Conservation (phyloP, 2,888 invertebrate genomes). For the Chaitophorus viminalis region DNA sequence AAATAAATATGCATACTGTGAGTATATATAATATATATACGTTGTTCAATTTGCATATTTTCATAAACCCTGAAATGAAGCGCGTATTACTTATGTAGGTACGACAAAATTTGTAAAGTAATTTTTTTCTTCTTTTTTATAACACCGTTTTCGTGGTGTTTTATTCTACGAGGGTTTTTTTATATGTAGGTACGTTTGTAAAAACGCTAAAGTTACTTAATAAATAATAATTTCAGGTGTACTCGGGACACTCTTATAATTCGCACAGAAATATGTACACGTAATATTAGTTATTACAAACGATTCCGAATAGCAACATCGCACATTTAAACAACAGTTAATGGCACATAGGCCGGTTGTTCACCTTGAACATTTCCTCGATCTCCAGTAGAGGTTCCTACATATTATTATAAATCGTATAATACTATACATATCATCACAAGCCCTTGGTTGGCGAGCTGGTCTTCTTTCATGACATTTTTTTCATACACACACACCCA, state of each 20-base stretch:
- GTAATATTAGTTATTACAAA: not conserved
- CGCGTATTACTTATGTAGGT: too few species aligned
- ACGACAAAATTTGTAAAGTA: too few species aligned
- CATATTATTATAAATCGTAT: too few species aligned
- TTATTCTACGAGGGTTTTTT: not conserved
- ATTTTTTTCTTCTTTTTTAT: too few species aligned
- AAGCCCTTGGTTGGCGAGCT: not conserved
- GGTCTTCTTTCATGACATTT: not conserved
- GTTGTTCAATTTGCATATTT: not conserved
- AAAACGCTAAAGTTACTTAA: not conserved
- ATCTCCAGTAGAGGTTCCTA: not conserved
- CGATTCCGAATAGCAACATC: not conserved
- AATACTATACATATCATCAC: too few species aligned
- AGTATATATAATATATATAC: too few species aligned
- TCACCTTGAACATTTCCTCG: not conserved
- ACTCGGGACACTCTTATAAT: not conserved
- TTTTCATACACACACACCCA: not conserved
- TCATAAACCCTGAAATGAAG: not conserved
- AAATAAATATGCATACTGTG: too few species aligned
- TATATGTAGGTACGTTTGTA: not conserved
- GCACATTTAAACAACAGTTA: not conserved
- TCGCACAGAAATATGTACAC: not conserved
- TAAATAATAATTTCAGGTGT: too few species aligned
- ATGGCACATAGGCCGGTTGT: not conserved
- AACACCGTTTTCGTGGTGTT: not conserved